Evolutionary conservation across 2,797 vertebrate species (phyloP), one percentile per base, ranked within the genome.

Genomic region (Alcedo quadribrachys): DNA sequence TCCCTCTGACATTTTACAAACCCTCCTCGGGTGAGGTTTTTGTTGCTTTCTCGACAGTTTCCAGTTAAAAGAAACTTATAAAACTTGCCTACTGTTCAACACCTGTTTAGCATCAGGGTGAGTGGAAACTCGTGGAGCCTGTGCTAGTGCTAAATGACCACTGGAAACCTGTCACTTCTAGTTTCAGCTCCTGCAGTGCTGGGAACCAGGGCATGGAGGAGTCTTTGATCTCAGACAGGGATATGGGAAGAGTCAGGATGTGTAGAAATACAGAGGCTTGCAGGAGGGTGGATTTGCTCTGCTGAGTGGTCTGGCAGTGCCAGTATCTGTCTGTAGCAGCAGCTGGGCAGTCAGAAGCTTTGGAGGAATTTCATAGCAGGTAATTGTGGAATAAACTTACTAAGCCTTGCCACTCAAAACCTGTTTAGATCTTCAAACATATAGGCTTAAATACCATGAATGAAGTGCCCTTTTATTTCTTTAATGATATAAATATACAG

Each of bases 41-140:
- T 68, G 75, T 71, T 93, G 54, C 92, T 93, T 94, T 96, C 84
- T 70, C 89, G 91, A 91, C 45, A 81, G 68, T 84, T 94, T 68
- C 82, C 91, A 85, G 83, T 33, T 77, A 79, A 90, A 76, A 71
- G 40, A 76, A 86, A 86, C 83, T 37, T 91, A 75, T 35, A 88
- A 94, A 94, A 95, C 74, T 60, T 81, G n/a, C 68, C 89, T 94
- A 91, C 92, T 78, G 80, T 91, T 95, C 76, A 81, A 80, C 89
- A 93, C 94, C 92, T 95, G 93, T 60, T 95, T 82, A 95, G 25
- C 71, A 92, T 94, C 95, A 90, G 76, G 87, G 50, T 0, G 0
- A 92, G 48, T 57, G 67, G 78, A 81, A 91, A 37, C 32, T 76
- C 76, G 15, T 0, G 2, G 30, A 46, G 27, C 32, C 78, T 25